Evolutionary conservation across 2,113 vertebrate genomes (phyloP), one percentile per base, ranked within the genome.

Genomic region (Oncorhynchus keta): DNA sequence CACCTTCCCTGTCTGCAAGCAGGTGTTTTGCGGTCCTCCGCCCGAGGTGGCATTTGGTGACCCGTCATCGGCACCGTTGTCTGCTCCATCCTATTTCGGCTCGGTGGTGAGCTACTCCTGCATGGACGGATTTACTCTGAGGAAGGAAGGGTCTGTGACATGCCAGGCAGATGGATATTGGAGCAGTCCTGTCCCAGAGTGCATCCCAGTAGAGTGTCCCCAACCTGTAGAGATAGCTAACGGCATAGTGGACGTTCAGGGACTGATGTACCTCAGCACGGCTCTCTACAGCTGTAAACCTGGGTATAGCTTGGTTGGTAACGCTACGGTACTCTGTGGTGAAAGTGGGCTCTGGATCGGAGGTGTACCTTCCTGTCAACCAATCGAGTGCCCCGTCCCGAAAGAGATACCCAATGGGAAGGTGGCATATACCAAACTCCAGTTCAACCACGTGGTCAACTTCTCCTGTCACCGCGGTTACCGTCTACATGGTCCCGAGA

Each of bases 251-350:
- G 97, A 99, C 26, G 96, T 98, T 5, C 98, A 99, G 82, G 97
- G 98, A n/a, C 94, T 99, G 67, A 96, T 96, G 83, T 99, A 97
- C 84, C 96, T 99, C 72, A 99, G 96, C 89, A 97, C 96, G 72
- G 97, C 97, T 0, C 90, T 96, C 35, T 99, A 99, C 76, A 96
- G 95, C 2, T 99, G 98, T 79, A 97, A 95, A 78, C 93, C 94
- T 61, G 98, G 98, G 30, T 97, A 96, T 73, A 92, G 95, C 24
- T 84, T 99, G 67, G 80, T 92, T 0, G 98, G 98, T 0, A 98
- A 99, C 72, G 84, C 94, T 1, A 99, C 96, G 4, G 90, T 95
- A 12, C 94, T 99, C 66, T 99, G 98, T 87, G 97, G 97, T 70
- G 96, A 98, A 74, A 93, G 93, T 49, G 98, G 98, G 24, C 87